Conservation (phyloP, 2,113 vertebrate genomes). For the Oryzias curvinotus region DNA sequence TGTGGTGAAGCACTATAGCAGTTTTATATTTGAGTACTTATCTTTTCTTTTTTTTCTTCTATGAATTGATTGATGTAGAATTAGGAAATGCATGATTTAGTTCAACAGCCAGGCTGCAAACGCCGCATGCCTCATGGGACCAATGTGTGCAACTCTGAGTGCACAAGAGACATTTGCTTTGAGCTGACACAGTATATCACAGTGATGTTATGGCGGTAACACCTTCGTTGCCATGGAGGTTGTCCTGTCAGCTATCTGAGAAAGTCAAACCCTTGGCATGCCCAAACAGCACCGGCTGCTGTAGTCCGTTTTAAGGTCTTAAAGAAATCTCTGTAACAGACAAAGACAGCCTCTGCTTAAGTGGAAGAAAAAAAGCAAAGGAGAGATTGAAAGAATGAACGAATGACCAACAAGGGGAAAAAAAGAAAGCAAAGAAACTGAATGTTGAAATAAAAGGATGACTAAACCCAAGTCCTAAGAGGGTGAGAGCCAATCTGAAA, state of each 20-base stretch:
- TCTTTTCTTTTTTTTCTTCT: not conserved
- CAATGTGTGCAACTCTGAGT: conserved; percentile 5
- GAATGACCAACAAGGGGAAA: conserved; percentile 15
- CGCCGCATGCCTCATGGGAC: conserved; percentile 25
- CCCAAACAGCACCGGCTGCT: conserved; percentile 13
- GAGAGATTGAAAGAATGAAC: conserved; percentile 15
- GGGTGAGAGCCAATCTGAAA: conserved; percentile 72
- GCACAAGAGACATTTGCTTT: conserved; percentile 10
- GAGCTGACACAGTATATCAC: conserved; percentile 31
- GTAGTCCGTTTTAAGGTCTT: conserved; percentile 28
- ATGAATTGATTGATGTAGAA: conserved; percentile 25
- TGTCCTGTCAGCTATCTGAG: conserved; percentile 32
- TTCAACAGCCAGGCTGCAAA: conserved; percentile 18
- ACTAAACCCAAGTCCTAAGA: conserved; percentile 73
- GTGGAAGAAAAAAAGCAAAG: not conserved
- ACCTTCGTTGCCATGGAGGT: conserved; percentile 42
- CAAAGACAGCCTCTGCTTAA: conserved; percentile 24
- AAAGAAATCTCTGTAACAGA: conserved; percentile 3
- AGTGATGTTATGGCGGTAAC: conserved; percentile 42
- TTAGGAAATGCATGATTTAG: conserved; percentile 34
- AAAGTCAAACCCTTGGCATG: conserved; percentile 27
- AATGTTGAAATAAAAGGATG: conserved; percentile 68
- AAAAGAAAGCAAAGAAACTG: conserved; percentile 47
- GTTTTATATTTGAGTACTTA: conserved; percentile 30
- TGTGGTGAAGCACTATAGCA: conserved; percentile 37